phyloP scores from a whole-genome alignment of 2,113 vertebrate genomes.

The Nesogale talazaci region DNA sequence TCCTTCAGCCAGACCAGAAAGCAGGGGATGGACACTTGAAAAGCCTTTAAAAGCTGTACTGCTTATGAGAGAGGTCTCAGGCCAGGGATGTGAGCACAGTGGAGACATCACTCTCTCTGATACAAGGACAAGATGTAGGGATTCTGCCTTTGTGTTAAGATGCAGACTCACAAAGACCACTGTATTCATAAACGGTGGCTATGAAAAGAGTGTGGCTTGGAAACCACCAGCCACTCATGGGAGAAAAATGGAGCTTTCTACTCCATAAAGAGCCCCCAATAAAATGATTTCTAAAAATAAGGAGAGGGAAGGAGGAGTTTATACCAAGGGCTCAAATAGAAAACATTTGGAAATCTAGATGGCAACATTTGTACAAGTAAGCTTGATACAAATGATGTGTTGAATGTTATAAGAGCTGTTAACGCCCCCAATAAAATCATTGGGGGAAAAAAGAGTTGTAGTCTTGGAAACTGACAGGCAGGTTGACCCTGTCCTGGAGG shows the following conservation, averaged over 20 bases:
- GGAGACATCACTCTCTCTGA: neutral
- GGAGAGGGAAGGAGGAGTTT: no score
- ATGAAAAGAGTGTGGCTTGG: no score
- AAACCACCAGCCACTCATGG: neutral
- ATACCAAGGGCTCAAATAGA: no score
- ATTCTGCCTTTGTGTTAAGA: neutral
- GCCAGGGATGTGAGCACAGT: neutral
- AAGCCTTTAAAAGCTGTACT: neutral
- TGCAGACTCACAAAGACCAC: neutral
- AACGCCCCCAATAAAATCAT: no score
- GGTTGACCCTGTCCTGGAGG: no score
- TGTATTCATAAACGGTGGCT: no score
- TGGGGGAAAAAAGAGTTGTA: neutral
- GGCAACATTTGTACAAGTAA: no score
- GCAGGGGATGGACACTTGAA: neutral
- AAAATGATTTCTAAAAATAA: no score
- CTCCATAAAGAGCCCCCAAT: neutral
- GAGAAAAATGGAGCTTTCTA: neutral
- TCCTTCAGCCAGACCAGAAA: constrained; percentile 12
- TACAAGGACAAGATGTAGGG: neutral
- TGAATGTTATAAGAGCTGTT: no score
- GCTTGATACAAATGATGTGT: no score
- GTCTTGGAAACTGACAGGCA: no score
- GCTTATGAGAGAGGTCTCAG: neutral
- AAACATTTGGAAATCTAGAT: no score